Evolutionary conservation across 1,140 invertebrate species (phyloP).

Genomic region (Stratiolaelaps scimitus): DNA sequence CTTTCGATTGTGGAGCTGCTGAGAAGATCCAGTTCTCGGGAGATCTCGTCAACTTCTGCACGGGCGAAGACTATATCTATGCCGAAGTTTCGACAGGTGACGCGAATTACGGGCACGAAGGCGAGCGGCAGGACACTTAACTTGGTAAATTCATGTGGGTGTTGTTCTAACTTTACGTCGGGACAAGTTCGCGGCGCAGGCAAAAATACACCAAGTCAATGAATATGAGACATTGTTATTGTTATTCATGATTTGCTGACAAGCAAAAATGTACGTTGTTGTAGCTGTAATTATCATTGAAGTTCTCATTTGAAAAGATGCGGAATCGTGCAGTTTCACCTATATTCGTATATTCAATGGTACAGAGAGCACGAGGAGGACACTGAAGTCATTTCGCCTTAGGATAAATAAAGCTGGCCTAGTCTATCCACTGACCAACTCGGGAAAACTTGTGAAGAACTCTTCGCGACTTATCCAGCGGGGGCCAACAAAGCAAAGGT

Average conservation of each 20-base stretch:
- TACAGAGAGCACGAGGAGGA: too few species aligned
- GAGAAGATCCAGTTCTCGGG: slow-evolving; percentile 15
- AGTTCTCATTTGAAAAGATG: too few species aligned
- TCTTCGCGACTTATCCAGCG: slow-evolving; percentile 13
- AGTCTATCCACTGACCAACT: slow-evolving; percentile 3
- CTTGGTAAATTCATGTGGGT: slow-evolving; percentile 23
- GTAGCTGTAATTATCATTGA: too few species aligned
- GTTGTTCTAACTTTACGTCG: slow-evolving; percentile 7
- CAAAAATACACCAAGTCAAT: too few species aligned
- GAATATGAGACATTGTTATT: too few species aligned
- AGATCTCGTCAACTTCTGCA: slow-evolving; percentile 18
- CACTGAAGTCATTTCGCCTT: too few species aligned
- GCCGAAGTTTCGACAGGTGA: slow-evolving; percentile 6
- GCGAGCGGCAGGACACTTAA: slow-evolving; percentile 10
- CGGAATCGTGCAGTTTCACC: too few species aligned
- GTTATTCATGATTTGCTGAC: too few species aligned
- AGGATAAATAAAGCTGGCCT: too few species aligned
- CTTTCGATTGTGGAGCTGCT: slow-evolving; percentile 14
- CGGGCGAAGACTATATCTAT: slow-evolving; percentile 17
- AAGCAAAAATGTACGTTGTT: too few species aligned
- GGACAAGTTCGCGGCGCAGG: too few species aligned
- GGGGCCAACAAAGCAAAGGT: slow-evolving; percentile 20
- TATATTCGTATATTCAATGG: too few species aligned
- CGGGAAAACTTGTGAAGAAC: slow-evolving; percentile 26
- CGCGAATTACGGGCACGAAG: slow-evolving; percentile 17